Conservation (phyloP, 2,888 invertebrate species). For the Seladonia tumulorum region DNA sequence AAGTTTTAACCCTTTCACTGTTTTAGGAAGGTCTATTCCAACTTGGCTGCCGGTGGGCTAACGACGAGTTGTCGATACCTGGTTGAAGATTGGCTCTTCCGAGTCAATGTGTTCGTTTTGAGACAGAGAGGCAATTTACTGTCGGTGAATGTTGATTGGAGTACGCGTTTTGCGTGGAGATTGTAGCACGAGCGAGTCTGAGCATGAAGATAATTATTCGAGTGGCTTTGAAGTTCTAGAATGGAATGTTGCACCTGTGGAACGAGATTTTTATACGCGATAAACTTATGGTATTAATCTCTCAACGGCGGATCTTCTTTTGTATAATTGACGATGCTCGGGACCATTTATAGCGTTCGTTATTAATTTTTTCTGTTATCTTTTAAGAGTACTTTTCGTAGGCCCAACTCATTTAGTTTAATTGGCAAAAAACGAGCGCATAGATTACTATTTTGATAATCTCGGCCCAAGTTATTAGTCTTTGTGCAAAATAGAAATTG, state of each 20-base stretch:
- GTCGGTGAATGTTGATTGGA: background rate
- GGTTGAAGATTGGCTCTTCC: background rate
- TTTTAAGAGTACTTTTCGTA: background rate
- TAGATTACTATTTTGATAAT: no score
- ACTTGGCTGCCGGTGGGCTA: background rate
- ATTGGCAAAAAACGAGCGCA: no score
- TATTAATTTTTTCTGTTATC: background rate
- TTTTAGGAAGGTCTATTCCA: background rate
- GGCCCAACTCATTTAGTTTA: no score
- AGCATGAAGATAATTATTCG: background rate
- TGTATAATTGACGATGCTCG: background rate
- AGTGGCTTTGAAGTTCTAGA: background rate
- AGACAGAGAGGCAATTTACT: background rate
- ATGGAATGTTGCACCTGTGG: background rate
- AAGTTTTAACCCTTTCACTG: background rate
- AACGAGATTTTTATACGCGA: background rate
- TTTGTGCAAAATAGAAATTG: no score
- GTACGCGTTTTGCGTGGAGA: background rate
- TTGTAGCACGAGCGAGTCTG: background rate
- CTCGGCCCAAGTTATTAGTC: no score
- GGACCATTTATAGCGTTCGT: background rate
- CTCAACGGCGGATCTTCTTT: background rate
- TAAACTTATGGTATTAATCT: background rate
- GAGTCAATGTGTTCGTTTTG: background rate
- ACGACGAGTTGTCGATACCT: background rate